Conservation (phyloP, 2,888 invertebrate genomes). For the Oxycera nigricornis region DNA sequence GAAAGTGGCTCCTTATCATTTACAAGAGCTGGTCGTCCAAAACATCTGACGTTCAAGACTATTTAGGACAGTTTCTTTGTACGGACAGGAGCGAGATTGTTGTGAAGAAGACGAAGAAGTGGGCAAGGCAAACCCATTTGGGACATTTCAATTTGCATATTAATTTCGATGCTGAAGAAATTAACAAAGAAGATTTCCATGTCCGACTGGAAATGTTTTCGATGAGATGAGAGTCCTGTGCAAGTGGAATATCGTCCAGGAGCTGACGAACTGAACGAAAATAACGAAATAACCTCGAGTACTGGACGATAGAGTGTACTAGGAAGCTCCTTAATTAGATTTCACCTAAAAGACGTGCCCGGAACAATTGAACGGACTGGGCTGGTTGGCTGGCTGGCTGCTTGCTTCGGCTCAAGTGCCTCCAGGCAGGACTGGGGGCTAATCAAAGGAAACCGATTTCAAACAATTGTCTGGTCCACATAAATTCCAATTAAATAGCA, state of each 20-base stretch:
- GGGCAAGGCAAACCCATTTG: conserved; percentile 11
- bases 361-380: conserved; percentile 6
- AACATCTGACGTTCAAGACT: conserved; percentile 24
- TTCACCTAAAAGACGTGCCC: conserved; percentile 34
- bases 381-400: too few species aligned
- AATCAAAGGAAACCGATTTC: conserved; percentile 22
- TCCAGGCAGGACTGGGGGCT: conserved; percentile 2
- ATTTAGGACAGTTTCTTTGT: conserved; percentile 12
- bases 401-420: background rate
- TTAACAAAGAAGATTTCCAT: conserved; percentile 32
- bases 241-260: background rate
- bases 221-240: too few species aligned
- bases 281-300: conserved; percentile 23
- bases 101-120: background rate
- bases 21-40: background rate
- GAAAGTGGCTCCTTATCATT: conserved; percentile 20
- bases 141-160: conserved; percentile 39
- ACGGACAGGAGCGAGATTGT: too few species aligned
- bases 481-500: conserved; percentile 29
- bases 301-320: conserved; percentile 31
- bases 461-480: conserved; percentile 25
- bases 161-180: conserved; percentile 35
- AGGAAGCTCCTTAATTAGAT: conserved; percentile 33
- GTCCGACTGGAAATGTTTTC: background rate
- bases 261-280: background rate